Evolutionary conservation across 2,797 vertebrate species (phyloP).

Genomic region (Gallinago nigripennis): DNA sequence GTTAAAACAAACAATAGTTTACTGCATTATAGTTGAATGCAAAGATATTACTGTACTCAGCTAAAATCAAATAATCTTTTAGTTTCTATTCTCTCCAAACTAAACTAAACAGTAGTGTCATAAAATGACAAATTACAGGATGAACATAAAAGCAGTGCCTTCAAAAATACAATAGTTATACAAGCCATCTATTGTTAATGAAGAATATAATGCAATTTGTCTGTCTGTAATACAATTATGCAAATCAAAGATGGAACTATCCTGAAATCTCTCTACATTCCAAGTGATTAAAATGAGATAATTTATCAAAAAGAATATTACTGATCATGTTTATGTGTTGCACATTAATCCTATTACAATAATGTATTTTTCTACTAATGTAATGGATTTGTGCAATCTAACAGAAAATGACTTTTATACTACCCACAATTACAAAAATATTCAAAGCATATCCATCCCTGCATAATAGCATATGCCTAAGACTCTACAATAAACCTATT

Average conservation of each 20-base stretch:
- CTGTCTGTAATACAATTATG: conserved; percentile 86
- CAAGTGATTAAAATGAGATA: conserved; percentile 88
- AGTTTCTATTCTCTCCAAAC: conserved; percentile 70
- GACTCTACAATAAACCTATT: conserved; percentile 87
- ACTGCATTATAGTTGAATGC: conserved; percentile 32
- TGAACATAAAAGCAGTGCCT: conserved; percentile 74
- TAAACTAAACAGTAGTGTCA: conserved; percentile 70
- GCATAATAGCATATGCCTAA: conserved; percentile 85
- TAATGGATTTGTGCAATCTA: conserved; percentile 99
- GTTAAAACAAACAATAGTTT: conserved; percentile 81
- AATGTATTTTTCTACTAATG: conserved; percentile 87
- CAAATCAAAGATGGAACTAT: conserved; percentile 81
- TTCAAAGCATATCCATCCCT: conserved; percentile 84
- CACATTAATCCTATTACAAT: conserved; percentile 94
- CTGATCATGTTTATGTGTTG: conserved; percentile 86
- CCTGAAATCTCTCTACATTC: conserved; percentile 84
- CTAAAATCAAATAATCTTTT: conserved; percentile 80
- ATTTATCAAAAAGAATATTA: conserved; percentile 94
- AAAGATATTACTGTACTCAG: conserved; percentile 73
- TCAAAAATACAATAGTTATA: conserved; percentile 83
- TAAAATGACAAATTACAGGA: conserved; percentile 81
- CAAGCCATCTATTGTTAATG: conserved; percentile 83
- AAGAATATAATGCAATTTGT: conserved; percentile 85
- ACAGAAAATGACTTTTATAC: conserved; percentile 99
- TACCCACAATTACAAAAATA: conserved; percentile 94